These are phyloP conservation scores for Drosophila kanapiae DNA, from an alignment of 1,140 invertebrate species.

Conservation along the genomic window DNA sequence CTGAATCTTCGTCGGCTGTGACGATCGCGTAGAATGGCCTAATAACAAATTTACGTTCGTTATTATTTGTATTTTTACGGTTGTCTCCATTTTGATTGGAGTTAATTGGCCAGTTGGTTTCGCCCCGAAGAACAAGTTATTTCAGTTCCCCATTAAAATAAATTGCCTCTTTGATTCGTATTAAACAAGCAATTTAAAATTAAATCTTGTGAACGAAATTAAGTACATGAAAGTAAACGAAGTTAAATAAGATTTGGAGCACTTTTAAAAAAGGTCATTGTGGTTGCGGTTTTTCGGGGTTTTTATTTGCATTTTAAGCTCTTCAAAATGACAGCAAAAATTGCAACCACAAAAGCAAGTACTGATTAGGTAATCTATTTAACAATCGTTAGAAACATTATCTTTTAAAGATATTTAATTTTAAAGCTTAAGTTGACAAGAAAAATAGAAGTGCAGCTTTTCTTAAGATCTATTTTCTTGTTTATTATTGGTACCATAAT, in stretches of 20 bases:
- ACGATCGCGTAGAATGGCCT: constrained; percentile 33
- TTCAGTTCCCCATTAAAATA: constrained; percentile 18
- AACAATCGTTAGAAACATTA: not conserved
- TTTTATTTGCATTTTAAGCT: not conserved
- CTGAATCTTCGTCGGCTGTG: constrained; percentile 23
- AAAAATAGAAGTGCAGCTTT: too few species aligned
- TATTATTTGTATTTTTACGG: constrained; percentile 49
- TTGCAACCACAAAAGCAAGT: not conserved
- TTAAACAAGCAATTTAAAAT: constrained; percentile 20
- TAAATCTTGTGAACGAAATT: not conserved
- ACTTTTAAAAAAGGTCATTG: not conserved
- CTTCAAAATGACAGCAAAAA: not conserved
- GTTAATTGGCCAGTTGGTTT: constrained; percentile 38
- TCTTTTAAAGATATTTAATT: not conserved
- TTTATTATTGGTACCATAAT: not conserved
- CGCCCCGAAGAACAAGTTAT: constrained; percentile 23
- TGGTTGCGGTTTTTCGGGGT: not conserved
- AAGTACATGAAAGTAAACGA: not conserved
- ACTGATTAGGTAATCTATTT: not conserved
- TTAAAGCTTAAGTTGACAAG: not conserved
- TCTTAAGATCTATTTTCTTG: too few species aligned
- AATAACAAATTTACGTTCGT: constrained; percentile 49
- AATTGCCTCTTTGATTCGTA: constrained; percentile 30
- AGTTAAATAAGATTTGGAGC: not conserved
- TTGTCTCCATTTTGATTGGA: constrained; percentile 47